Percentiles rank a stretch among this genome's conserved stretches.
Conservation (phyloP, 2,888 invertebrate species). For the Conistra vaccinii region DNA sequence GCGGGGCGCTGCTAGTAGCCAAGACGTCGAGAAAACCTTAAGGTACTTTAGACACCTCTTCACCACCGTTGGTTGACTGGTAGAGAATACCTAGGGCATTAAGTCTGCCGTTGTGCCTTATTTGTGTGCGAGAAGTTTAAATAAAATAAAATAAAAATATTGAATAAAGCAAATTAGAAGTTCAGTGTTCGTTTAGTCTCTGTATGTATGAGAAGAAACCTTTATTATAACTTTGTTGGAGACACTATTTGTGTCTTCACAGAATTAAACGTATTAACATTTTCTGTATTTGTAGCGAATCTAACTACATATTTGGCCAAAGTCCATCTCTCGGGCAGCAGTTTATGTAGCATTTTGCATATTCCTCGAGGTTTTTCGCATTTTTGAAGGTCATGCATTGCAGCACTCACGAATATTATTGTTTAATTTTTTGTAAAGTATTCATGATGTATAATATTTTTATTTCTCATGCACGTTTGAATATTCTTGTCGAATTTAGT, state of each 20-base stretch:
- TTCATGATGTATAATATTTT: background rate
- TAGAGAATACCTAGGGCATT: too few relatives aligned
- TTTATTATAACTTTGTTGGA: background rate
- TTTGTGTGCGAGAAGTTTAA: too few relatives aligned
- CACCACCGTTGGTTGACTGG: too few relatives aligned
- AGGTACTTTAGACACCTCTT: background rate
- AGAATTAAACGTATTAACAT: background rate
- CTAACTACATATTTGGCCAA: conserved; percentile 5
- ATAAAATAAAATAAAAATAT: too few relatives aligned
- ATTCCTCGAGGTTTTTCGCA: background rate
- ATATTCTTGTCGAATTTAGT: background rate
- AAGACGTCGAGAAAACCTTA: background rate
- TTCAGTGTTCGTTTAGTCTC: too few relatives aligned
- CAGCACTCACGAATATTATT: background rate
- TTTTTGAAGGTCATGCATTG: background rate
- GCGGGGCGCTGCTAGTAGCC: too few relatives aligned
- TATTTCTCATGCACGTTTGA: background rate
- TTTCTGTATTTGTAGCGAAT: background rate
- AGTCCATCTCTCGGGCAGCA: background rate
- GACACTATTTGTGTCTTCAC: background rate
- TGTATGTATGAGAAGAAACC: background rate
- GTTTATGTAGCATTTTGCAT: background rate
- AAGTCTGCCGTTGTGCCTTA: background rate
- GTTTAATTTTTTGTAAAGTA: background rate
- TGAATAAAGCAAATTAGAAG: too few relatives aligned